A percentile compares a stretch with the other conserved stretches of the same genome.
Evolutionary conservation across 2,113 vertebrate species (phyloP).

Genomic region (Aphelocoma coerulescens): DNA sequence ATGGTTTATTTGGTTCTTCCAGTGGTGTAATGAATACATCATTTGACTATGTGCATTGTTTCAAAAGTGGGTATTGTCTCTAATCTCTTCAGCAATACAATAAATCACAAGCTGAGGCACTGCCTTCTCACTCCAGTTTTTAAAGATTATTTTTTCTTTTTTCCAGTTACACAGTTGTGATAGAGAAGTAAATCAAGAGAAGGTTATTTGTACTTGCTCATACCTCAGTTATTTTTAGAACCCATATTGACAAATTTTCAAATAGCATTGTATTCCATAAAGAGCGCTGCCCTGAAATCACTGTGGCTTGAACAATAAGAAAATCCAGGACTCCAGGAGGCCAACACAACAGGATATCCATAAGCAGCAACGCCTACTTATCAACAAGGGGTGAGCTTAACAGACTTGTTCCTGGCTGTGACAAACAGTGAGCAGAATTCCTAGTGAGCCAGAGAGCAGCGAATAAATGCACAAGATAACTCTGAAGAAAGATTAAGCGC

Average conservation of each 20-base stretch:
- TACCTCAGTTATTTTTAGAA: slow-evolving; percentile 68
- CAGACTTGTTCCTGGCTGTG: slow-evolving; percentile 59
- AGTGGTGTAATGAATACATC: background rate
- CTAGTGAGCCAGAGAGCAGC: slow-evolving; percentile 24
- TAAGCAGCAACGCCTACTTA: slow-evolving; percentile 71
- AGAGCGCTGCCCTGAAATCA: slow-evolving; percentile 67
- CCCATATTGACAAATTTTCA: slow-evolving; percentile 65
- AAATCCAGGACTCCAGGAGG: slow-evolving; percentile 69
- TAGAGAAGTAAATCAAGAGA: slow-evolving; percentile 30
- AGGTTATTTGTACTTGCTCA: slow-evolving; percentile 56
- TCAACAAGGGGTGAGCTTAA: slow-evolving; percentile 63
- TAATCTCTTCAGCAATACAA: slow-evolving; percentile 3
- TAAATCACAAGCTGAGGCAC: slow-evolving; percentile 15
- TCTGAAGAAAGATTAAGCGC: slow-evolving; percentile 26
- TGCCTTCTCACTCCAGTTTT: slow-evolving; percentile 16
- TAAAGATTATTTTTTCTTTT: slow-evolving; percentile 14
- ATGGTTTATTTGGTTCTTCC: background rate
- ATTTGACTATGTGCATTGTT: slow-evolving; percentile 8
- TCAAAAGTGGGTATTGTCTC: slow-evolving; percentile 19
- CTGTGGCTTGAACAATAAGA: slow-evolving; percentile 73
- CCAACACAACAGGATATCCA: slow-evolving; percentile 73
- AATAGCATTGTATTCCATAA: slow-evolving; percentile 68
- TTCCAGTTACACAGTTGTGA: slow-evolving; percentile 30
- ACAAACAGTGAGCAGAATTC: slow-evolving; percentile 69
- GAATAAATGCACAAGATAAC: slow-evolving; percentile 47